These are phyloP conservation scores for Neosalanx taihuensis DNA, from an alignment of 2,797 vertebrate species.

Conservation along the genomic window DNA sequence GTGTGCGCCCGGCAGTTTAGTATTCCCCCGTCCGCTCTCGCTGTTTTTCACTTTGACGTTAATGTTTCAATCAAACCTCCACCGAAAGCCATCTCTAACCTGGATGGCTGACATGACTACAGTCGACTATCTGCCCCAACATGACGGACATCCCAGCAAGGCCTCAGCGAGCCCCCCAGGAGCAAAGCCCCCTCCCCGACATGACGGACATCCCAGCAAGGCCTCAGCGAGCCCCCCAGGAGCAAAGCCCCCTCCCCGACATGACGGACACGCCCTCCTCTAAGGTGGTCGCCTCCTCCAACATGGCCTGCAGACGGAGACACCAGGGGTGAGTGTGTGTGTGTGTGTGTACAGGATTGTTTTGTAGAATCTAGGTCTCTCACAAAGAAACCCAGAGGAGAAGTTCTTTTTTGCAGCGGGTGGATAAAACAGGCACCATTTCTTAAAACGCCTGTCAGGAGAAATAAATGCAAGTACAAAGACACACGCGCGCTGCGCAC, in stretches of 20 bases:
- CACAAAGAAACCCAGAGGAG: not conserved
- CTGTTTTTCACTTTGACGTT: no score
- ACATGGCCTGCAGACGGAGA: conserved; percentile 62
- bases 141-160: no score
- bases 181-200: no score
- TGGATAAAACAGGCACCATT: not conserved
- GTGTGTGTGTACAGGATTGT: conserved; percentile 13
- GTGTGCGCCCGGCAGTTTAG: no score
- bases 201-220: no score
- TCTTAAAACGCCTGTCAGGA: not conserved
- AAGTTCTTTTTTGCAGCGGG: not conserved
- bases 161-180: no score
- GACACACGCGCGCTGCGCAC: not conserved
- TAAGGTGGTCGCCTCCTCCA: conserved; percentile 64
- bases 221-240: conserved; percentile 53
- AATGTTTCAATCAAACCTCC: no score
- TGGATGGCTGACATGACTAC: no score
- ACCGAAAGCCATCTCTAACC: no score
- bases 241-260: conserved; percentile 63
- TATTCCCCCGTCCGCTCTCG: no score
- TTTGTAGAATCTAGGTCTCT: not conserved
- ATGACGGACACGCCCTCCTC: conserved; percentile 64
- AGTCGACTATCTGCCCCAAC: no score
- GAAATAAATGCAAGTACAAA: not conserved
- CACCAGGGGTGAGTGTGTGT: conserved; percentile 5